Evolutionary conservation across 1,140 invertebrate species (phyloP).

Genomic region (Rhopalosiphum padi): DNA sequence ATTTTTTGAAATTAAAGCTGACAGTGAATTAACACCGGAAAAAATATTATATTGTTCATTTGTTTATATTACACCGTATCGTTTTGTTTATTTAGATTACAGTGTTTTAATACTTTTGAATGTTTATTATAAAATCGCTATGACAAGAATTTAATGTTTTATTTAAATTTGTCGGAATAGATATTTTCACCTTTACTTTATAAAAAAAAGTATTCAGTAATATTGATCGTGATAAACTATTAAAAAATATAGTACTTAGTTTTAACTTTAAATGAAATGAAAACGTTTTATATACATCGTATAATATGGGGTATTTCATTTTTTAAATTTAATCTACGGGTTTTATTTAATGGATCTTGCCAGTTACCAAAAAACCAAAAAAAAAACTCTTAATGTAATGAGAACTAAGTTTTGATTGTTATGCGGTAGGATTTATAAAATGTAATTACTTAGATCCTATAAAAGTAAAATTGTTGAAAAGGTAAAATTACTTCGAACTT

Average conservation of each 20-base stretch:
- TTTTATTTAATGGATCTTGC: conserved; percentile 26
- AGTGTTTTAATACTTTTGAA: background rate
- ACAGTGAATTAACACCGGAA: background rate
- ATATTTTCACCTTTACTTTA: background rate
- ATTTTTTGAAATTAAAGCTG: background rate
- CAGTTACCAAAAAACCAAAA: background rate
- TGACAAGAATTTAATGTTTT: background rate
- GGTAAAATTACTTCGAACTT: background rate
- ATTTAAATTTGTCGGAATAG: background rate
- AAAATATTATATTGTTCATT: background rate
- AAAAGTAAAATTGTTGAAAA: conserved; percentile 19
- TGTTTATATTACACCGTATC: background rate
- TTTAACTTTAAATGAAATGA: background rate
- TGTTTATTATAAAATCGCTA: background rate
- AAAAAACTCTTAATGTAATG: background rate
- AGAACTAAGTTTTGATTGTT: conserved; percentile 4
- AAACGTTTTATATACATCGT: background rate
- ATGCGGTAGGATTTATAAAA: background rate
- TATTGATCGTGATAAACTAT: background rate
- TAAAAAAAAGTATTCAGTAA: background rate
- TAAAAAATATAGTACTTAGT: background rate
- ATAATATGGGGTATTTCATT: conserved; percentile 1
- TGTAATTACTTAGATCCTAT: conserved; percentile 14
- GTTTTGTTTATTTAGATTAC: background rate
- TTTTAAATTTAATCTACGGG: background rate